Base-by-base conservation (phyloP, 53 echinoderm and acorn worm species). In the Hippasteria phrygiana region DNA sequence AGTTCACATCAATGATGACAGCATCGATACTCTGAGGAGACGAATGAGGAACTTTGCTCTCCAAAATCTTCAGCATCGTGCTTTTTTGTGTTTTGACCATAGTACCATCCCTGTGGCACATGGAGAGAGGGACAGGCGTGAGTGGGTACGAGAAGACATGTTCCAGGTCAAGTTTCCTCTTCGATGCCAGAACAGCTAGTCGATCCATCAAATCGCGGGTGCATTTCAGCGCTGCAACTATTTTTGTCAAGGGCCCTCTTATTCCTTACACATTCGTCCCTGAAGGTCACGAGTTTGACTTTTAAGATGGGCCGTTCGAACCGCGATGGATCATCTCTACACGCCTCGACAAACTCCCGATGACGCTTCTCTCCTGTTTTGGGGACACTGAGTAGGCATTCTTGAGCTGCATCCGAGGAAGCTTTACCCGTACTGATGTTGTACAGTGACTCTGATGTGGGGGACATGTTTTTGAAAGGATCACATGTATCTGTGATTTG, bases 1-100 rank as follows among this genome's bases (percentile, higher is more conserved):
- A 88, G 35, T 91, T 88, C 28, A 91, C 91, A 48, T 94, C 91
- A 59, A 94, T 91, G 35, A 91, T n/a, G 4, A 65, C 46, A 12
- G 74, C 88, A 76, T 88, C 83, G 37, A 67, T 83, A 16, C 22
- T 51, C 17, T 75, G 78, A 4, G 53, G n/a, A n/a, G n/a, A n/a
- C n/a, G n/a, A n/a, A n/a, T n/a, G n/a, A n/a, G n/a, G 84, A 42
- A 11, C 41, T 87, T 70, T 62, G 63, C 35, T 12, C 5, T 14
- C 55, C 55, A 35, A 5, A 5, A 28, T 53, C 54, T 26, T 29
- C 17, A 77, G 16, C 20, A 78, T 67, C 8, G 66, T 20, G 7
- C 77, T 45, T 64, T 89, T 89, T 1, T 3, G 28, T 29, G 90
- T 90, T 32, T 90, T 73, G 3, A 34, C 71, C 83, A 83, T 73